These are phyloP conservation scores for Sander lucioperca DNA, from an alignment of 2,113 vertebrate genomes.

Conservation along the genomic window DNA sequence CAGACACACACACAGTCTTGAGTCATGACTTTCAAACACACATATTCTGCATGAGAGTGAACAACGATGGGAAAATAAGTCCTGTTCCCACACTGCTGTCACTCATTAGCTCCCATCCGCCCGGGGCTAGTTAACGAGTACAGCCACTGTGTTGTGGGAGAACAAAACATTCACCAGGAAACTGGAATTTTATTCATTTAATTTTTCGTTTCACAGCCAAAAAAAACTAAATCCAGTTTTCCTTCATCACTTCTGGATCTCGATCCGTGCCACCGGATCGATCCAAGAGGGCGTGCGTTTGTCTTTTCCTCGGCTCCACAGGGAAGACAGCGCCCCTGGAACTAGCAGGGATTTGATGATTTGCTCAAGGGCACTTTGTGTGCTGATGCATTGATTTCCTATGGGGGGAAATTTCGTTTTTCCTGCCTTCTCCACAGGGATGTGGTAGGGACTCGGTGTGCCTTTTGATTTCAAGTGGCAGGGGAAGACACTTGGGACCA, in stretches of 20 bases:
- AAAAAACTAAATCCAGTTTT: background rate
- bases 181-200: no score
- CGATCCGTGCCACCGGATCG: background rate
- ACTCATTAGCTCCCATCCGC: constrained; percentile 74
- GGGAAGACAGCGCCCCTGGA: constrained; percentile 3
- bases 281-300: background rate
- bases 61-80: constrained; percentile 56
- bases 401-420: background rate
- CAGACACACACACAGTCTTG: background rate
- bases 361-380: constrained; percentile 20
- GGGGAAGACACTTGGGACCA: background rate
- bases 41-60: constrained; percentile 22
- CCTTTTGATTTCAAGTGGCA: background rate
- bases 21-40: background rate
- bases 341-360: constrained; percentile 5
- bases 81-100: constrained; percentile 73
- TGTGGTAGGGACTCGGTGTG: background rate
- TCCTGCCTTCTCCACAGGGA: constrained; percentile 9
- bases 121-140: constrained; percentile 54
- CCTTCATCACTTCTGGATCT: background rate
- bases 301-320: background rate
- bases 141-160: constrained; percentile 2
- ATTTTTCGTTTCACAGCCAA: background rate
- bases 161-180: constrained; percentile 46
- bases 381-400: constrained; percentile 24